Percentiles rank a stretch among this genome's conserved stretches.
These are phyloP conservation scores for Drosophila pruinosa DNA, from an alignment of 1,140 invertebrate genomes.

Conservation along the genomic window DNA sequence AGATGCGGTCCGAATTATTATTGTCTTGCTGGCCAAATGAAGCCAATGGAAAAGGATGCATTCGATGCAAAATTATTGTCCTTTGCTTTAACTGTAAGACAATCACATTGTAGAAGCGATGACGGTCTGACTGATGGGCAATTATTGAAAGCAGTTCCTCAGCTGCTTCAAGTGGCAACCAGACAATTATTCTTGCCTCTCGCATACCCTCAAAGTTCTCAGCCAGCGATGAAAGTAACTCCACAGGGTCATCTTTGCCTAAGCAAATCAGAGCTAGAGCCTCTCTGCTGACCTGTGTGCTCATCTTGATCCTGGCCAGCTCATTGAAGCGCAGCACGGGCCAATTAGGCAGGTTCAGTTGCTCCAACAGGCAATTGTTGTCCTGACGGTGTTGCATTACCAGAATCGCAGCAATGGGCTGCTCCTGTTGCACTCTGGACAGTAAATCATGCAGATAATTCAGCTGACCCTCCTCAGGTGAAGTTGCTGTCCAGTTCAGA, in stretches of 20 bases:
- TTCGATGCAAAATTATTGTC: background rate
- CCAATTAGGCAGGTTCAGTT: constrained; percentile 17
- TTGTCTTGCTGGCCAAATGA: background rate
- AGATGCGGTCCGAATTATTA: background rate
- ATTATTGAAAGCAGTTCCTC: background rate
- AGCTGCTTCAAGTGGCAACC: background rate
- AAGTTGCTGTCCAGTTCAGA: background rate
- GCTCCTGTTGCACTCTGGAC: constrained; percentile 25
- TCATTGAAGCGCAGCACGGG: constrained; percentile 41
- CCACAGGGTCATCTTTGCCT: background rate
- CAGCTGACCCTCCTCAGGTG: background rate
- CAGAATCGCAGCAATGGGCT: constrained; percentile 10
- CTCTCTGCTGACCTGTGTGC: background rate
- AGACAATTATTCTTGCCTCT: constrained; percentile 39
- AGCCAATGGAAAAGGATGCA: constrained; percentile 46
- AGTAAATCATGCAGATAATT: constrained; percentile 26
- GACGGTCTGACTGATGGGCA: background rate
- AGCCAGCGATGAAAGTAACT: constrained; percentile 23
- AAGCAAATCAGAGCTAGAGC: constrained; percentile 34
- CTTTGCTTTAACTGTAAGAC: background rate
- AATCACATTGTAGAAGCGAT: constrained; percentile 30
- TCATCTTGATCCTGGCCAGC: background rate
- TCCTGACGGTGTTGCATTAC: constrained; percentile 33
- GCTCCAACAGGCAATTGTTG: constrained; percentile 3
- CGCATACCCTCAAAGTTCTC: constrained; percentile 30